Percentiles rank a stretch among this genome's conserved stretches.
Evolutionary conservation across 1,140 invertebrate genomes (phyloP).

Genomic region (Drosophila quadrilineata): DNA sequence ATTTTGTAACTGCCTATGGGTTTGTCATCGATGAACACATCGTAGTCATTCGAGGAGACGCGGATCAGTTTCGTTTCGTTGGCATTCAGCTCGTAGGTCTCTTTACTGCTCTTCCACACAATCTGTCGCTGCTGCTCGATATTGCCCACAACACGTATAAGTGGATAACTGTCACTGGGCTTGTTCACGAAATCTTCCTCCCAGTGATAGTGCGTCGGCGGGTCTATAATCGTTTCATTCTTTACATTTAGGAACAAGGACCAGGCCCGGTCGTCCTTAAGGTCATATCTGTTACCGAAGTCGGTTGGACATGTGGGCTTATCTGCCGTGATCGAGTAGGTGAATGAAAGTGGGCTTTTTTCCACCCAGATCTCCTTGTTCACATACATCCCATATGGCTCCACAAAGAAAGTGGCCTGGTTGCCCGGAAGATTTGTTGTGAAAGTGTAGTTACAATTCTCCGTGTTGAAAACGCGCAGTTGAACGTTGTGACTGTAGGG

Average conservation of each 20-base stretch:
- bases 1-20: constrained; percentile 61
- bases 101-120: constrained; percentile 38
- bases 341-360: neutral
- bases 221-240: constrained; percentile 9
- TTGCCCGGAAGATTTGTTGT: constrained; percentile 16
- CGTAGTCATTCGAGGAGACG: constrained; percentile 80
- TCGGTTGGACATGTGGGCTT: constrained; percentile 11
- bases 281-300: fast-evolving
- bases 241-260: constrained; percentile 81
- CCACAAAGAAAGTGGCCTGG: constrained; percentile 43
- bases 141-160: constrained; percentile 58
- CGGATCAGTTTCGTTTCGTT: constrained; percentile 52
- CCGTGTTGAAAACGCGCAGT: constrained; percentile 87
- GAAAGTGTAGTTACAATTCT: constrained; percentile 81
- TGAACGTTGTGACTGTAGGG: constrained; percentile 84
- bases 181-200: constrained; percentile 61
- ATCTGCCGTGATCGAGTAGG: constrained; percentile 15
- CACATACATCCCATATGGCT: constrained; percentile 60
- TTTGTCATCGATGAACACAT: constrained; percentile 70
- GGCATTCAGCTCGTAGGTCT: constrained; percentile 33
- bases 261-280: constrained; percentile 62
- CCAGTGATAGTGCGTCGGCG: constrained; percentile 31
- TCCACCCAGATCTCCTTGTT: constrained; percentile 59
- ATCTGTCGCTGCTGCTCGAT: constrained; percentile 22
- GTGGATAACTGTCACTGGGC: constrained; percentile 62